These are phyloP conservation scores for Crotophaga sulcirostris DNA, from an alignment of 2,113 vertebrate species.

Conservation along the genomic window DNA sequence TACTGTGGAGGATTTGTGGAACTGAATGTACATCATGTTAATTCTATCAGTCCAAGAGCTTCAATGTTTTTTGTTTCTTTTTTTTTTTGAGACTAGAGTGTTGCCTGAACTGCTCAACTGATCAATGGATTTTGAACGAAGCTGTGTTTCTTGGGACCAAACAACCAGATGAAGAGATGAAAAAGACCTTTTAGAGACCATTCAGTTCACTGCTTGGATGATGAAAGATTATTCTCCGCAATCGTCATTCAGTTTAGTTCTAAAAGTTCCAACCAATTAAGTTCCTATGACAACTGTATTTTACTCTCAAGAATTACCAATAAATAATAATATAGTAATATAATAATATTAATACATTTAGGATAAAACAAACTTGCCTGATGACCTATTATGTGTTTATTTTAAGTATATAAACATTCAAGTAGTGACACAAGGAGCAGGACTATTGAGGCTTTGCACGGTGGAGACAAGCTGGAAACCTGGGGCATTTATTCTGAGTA, in stretches of 20 bases:
- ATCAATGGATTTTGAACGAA: conserved; percentile 25
- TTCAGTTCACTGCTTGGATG: background rate
- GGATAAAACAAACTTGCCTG: background rate
- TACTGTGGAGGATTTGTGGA: background rate
- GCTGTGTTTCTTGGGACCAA: conserved; percentile 12
- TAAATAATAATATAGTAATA: background rate
- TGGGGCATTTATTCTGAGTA: background rate
- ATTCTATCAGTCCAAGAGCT: background rate
- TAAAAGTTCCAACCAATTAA: background rate
- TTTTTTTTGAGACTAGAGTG: conserved; percentile 20
- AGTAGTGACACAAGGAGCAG: background rate
- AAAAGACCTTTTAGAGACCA: background rate
- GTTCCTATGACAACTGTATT: background rate
- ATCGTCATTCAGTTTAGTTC: background rate
- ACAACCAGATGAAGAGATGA: background rate
- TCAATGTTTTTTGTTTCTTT: background rate
- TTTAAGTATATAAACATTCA: background rate
- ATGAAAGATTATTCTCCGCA: background rate
- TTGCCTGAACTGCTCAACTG: background rate
- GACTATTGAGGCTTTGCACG: background rate
- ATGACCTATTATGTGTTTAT: background rate
- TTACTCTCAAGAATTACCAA: background rate
- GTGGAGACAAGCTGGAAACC: background rate
- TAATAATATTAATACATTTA: background rate
- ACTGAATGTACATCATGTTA: background rate